Evolutionary conservation across 2,797 vertebrate species (phyloP).

Genomic region (Pseudochaenichthys georgianus): DNA sequence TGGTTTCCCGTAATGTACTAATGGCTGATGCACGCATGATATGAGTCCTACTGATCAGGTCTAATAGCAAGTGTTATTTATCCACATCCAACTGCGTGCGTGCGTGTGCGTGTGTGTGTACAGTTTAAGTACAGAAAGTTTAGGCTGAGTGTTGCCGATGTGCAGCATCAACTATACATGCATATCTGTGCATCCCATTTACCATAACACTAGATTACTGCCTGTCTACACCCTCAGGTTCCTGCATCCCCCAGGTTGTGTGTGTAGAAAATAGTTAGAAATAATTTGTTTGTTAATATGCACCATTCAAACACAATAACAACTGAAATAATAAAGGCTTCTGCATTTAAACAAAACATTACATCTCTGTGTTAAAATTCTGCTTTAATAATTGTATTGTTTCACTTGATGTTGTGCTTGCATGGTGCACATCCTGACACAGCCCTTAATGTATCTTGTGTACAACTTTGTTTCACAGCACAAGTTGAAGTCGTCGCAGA

Average conservation of each 20-base stretch:
- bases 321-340: background rate
- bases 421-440: background rate
- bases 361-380: background rate
- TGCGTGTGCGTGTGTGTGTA: background rate
- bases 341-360: background rate
- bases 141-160: conserved; percentile 5
- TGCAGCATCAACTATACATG: conserved; percentile 8
- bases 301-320: background rate
- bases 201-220: background rate
- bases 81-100: background rate
- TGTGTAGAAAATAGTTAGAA: background rate
- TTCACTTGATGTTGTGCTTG: background rate
- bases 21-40: background rate
- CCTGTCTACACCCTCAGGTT: background rate
- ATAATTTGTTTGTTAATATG: background rate
- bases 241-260: background rate
- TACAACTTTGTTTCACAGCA: conserved; percentile 81
- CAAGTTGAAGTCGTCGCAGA: conserved; percentile 95
- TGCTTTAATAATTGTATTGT: background rate
- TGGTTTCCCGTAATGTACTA: background rate
- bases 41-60: background rate
- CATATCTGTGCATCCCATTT: background rate
- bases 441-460: conserved; percentile 21
- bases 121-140: conserved; percentile 21
- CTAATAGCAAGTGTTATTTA: background rate